Evolutionary conservation across 2,113 vertebrate species (phyloP), one percentile per base, ranked within the genome.

Genomic region (Sula dactylatra): DNA sequence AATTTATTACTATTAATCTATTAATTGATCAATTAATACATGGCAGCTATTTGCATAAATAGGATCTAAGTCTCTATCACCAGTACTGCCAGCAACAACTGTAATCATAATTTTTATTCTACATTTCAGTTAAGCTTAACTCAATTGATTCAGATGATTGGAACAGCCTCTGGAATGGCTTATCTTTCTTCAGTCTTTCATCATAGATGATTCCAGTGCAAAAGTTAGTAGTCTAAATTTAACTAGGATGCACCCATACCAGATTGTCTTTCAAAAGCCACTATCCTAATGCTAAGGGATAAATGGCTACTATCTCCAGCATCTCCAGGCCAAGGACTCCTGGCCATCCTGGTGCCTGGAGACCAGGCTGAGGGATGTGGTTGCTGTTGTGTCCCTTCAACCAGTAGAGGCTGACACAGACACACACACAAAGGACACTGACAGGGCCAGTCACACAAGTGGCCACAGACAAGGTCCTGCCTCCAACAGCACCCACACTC

Each of bases 21-120:
- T 90, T 91, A 96, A 91, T 70, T 88, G 32, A 65, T 79, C 44
- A 73, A 69, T 93, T 93, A 92, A 79, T 86, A 54, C 2, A 25
- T 69, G 44, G 1, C 12, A 95, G 10, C 4, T 69, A 73, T 80
- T 94, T 94, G 86, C 91, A 93, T 93, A 92, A 93, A 69, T 82
- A 88, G 8, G 18, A 77, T 80, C 44, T 65, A 58, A 59, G 4
- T 80, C 50, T 78, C 21, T 74, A 32, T 49, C 13, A 0, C 25
- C 47, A 79, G 38, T 52, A 94, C 52, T 44, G 3, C 9, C 93
- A 86, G 49, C 11, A 92, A 88, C 9, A 38, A 7, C 49, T 83
- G 7, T 44, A 86, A 93, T 90, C 9, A 76, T 82, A 87, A 42
- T 71, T 79, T 69, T 95, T 86, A 69, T 80, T 64, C 49, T 56